phyloP scores from a whole-genome alignment of 2,888 invertebrate genomes.

The Heliconius cydno region DNA sequence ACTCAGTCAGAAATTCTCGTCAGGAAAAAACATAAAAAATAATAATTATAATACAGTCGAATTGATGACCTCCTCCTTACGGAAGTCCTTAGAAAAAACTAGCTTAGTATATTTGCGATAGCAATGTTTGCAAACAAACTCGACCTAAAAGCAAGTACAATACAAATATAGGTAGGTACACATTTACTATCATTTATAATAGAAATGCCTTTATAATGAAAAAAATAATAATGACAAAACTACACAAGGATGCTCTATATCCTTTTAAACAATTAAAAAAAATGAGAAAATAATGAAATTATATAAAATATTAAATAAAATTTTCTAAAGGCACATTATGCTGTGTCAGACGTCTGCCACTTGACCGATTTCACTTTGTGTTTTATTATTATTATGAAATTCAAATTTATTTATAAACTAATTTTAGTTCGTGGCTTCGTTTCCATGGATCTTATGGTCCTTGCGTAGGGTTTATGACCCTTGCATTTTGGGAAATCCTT shows the following conservation, averaged over 20 bases:
- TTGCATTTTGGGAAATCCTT: too few species aligned
- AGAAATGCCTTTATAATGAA: not conserved
- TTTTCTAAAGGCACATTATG: conserved; percentile 11
- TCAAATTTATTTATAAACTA: conserved; percentile 11
- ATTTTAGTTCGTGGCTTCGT: not conserved
- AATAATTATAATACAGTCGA: too few species aligned
- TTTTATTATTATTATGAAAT: conserved; percentile 15
- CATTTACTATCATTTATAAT: not conserved
- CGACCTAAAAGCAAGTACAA: conserved; percentile 1
- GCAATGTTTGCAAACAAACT: not conserved
- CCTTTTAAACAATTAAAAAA: conserved; percentile 15
- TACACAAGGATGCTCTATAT: conserved; percentile 9
- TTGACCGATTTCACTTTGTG: conserved; percentile 23
- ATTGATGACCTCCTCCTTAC: too few species aligned
- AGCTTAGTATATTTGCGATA: too few species aligned
- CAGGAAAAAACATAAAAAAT: too few species aligned
- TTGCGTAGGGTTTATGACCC: not conserved
- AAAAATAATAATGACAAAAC: not conserved
- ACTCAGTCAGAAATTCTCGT: too few species aligned
- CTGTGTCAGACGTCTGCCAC: conserved; percentile 17
- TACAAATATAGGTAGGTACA: not conserved
- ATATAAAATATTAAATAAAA: not conserved
- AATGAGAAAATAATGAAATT: not conserved
- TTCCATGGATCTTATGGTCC: not conserved
- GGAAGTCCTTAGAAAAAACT: too few species aligned